Evolutionary conservation across 1,140 invertebrate genomes (phyloP), one percentile per base, ranked within the genome.

Genomic region (Philaenus spumarius): DNA sequence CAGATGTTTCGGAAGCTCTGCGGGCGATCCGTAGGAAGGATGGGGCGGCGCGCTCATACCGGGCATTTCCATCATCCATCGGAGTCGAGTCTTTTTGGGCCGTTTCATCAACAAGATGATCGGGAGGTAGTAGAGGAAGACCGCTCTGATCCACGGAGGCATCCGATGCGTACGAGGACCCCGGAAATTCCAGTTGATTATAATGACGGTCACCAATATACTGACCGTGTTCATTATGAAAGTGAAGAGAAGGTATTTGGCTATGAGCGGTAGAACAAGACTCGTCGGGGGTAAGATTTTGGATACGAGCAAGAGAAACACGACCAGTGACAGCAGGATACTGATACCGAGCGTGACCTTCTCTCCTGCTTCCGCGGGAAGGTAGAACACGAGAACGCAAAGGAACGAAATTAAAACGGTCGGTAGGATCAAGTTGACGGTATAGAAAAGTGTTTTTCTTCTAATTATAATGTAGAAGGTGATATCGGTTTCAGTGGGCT

Each of bases 171-270:
- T 89, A 24, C 86, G 78, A 1, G 96, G 96, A 15, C 95, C 95
- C 69, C 96, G 81, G 78, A 98, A 99, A 71, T 99, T 98, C 88
- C 94, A 95, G 73, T 99, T 99, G 69, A 99, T 98, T 66, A 99
- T 98, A 68, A 99, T 87, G 20, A 99, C 96, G 0, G 97, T 99
- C 5, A 98, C 91, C 56, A 99, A 78, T 76, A 99, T 98, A 79
- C 95, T 97, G 64, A 99, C 90, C 22, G 97, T 98, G 75, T 99
- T 99, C 93, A 99, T 98, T 58, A 99, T 96, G 76, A 99, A 99
- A 24, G 97, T 99, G 75, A 99, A 98, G 2, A 99, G 80, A 46
- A 99, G 81, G 78, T 98, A 99, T 78, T 98, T 98, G 71, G 95
- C 94, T 63, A 99, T 98, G 59, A 99, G 78, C 58, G 95, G 95